Conservation (phyloP, 2,888 invertebrate species). For the Apamea crenata region DNA sequence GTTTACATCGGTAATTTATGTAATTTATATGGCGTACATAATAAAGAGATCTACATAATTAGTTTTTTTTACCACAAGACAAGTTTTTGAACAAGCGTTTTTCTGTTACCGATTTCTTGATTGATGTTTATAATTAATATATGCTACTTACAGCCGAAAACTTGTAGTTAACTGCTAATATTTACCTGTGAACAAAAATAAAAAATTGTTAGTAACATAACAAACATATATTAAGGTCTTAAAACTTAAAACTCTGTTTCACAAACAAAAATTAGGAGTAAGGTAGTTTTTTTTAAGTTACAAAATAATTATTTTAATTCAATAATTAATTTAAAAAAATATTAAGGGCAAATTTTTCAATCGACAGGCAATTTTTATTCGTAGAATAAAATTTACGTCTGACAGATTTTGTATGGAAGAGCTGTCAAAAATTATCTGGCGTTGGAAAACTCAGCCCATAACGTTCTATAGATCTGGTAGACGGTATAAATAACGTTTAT, state of each 20-base stretch:
- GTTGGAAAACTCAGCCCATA: too few species aligned
- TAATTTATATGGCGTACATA: too few species aligned
- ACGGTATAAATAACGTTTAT: background rate
- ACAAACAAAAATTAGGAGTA: background rate
- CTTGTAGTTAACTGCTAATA: slow-evolving; percentile 13
- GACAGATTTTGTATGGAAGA: too few species aligned
- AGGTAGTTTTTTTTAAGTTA: background rate
- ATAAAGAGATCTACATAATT: too few species aligned
- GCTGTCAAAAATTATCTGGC: too few species aligned
- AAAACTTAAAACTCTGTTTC: background rate
- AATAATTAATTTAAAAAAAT: background rate
- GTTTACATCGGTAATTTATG: too few species aligned
- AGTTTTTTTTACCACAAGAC: background rate
- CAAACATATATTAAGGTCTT: background rate
- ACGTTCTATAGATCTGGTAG: too few species aligned
- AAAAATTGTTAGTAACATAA: slow-evolving; percentile 21
- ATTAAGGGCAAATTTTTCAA: too few species aligned
- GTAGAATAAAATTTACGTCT: too few species aligned
- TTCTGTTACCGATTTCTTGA: background rate
- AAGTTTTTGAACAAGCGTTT: too few species aligned
- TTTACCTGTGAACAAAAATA: slow-evolving; percentile 62
- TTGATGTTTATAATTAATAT: background rate
- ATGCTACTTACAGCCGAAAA: slow-evolving; percentile 19
- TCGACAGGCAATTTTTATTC: too few species aligned
- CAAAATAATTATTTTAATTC: background rate